Base-by-base conservation (phyloP, 2,113 vertebrate genomes). In the Garra rufa region DNA sequence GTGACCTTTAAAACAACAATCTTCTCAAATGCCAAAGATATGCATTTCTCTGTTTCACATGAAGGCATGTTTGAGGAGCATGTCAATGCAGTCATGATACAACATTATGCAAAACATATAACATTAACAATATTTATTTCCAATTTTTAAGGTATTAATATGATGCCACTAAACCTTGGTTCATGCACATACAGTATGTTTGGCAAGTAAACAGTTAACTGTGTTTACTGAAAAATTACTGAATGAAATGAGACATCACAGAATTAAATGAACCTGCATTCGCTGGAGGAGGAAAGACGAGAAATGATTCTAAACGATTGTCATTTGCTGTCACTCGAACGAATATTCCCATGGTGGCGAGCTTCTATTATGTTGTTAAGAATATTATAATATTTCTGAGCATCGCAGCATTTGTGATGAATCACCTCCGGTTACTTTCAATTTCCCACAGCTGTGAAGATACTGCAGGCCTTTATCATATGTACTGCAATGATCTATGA, bases 1-100 rank as follows among this genome's bases (percentile, higher is more conserved):
- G n/a, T 82, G 85, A 82, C 83, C 83, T 87, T 88, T 85, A 46
- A 73, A 26, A 79, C 69, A 73, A 19, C 69, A 41, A 59, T 81
- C 41, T 83, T 71, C 76, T 87, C 34, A 76, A 85, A 87, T 63
- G 83, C 79, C 83, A 88, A 13, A 73, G 70, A 79, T 11, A 30
- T 38, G 82, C 52, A 75, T 82, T 43, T 59, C 44, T n/a, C 14
- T 6, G 14, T 14, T 30, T 46, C 43, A 46, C 57, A 46, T 26
- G n/a, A 55, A 79, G 76, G 57, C 41, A 11, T 30, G 34, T 44
- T 63, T 15, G 19, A 61, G n/a, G 41, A 67, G 28, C 13, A 9
- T 30, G 17, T 57, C 30, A 19, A 41, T 57, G n/a, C 55, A 9
- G 34, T 21, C 74, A 38, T 10, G 14, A 30, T 50, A 50, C 46